A percentile compares a stretch with the other conserved stretches of the same genome.
These are phyloP conservation scores for Drosophila ironensis DNA, from an alignment of 1,140 invertebrate genomes.

Conservation along the genomic window DNA sequence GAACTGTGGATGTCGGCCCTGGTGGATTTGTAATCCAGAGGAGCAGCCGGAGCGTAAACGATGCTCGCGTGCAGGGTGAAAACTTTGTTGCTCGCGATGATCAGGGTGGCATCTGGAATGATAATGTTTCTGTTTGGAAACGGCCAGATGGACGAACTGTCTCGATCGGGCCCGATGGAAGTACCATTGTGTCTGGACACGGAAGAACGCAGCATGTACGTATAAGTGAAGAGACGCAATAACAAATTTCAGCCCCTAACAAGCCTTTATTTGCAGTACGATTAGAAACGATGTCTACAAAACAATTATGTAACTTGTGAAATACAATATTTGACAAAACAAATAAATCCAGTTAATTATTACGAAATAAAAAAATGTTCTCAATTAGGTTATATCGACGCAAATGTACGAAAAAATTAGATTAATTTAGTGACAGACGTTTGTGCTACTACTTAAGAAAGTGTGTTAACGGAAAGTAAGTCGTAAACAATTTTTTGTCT, in stretches of 20 bases:
- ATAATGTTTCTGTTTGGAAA: conserved; percentile 41
- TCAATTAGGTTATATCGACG: too few species aligned
- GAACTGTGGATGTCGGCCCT: conserved; percentile 4
- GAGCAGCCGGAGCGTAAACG: conserved; percentile 22
- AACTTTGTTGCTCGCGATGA: conserved; percentile 49
- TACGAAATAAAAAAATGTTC: neutral
- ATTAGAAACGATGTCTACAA: neutral
- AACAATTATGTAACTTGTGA: neutral
- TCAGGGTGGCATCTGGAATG: conserved; percentile 50
- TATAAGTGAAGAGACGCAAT: neutral
- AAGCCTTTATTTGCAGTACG: conserved; percentile 2
- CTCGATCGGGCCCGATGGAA: conserved; percentile 6
- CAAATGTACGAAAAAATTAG: too few species aligned
- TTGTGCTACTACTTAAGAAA: too few species aligned
- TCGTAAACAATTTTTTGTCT: neutral
- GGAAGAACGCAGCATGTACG: neutral
- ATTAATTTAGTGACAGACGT: too few species aligned
- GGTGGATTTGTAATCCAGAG: conserved; percentile 24
- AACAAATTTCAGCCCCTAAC: neutral
- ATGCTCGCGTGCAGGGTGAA: conserved; percentile 38
- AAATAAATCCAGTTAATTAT: neutral
- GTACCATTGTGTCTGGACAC: conserved; percentile 13
- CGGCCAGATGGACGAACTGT: conserved; percentile 55
- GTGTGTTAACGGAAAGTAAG: too few species aligned
- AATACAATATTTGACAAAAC: neutral